Conservation (phyloP, 2,113 vertebrate genomes). For the Ammodytes marinus region DNA sequence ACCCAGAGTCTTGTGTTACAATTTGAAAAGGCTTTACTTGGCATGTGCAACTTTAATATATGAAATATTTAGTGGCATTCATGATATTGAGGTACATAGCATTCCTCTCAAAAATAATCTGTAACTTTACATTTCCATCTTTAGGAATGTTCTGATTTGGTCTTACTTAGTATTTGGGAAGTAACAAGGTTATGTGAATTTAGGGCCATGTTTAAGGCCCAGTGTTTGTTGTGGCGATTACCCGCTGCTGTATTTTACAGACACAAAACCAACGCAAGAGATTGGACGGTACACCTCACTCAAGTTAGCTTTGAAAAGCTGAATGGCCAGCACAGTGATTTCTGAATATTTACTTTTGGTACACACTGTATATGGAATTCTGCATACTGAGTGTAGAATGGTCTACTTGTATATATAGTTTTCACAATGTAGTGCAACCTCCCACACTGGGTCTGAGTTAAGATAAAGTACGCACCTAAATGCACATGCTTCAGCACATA, state of each 20-base stretch:
- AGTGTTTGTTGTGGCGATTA: background rate
- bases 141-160: conserved; percentile 64
- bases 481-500: conserved; percentile 34
- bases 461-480: conserved; percentile 41
- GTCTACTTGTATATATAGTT: background rate
- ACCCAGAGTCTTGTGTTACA: conserved; percentile 37
- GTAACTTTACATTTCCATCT: conserved; percentile 34
- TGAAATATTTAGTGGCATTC: conserved; percentile 29
- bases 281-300: background rate
- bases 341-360: conserved; percentile 2
- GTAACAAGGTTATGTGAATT: conserved; percentile 13
- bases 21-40: conserved; percentile 67
- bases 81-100: conserved; percentile 39
- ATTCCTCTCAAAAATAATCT: conserved; percentile 53
- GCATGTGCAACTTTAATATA: conserved; percentile 59
- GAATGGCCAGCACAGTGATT: background rate
- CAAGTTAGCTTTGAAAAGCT: background rate
- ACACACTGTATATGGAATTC: background rate
- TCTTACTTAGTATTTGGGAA: conserved; percentile 22
- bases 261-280: background rate
- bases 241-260: background rate
- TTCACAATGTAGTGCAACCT: conserved; percentile 18
- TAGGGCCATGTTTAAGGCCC: conserved; percentile 1
- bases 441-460: conserved; percentile 2
- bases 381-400: conserved; percentile 21